Base-by-base conservation (phyloP, 1,140 invertebrate genomes). In the Drosophila sechellia region DNA sequence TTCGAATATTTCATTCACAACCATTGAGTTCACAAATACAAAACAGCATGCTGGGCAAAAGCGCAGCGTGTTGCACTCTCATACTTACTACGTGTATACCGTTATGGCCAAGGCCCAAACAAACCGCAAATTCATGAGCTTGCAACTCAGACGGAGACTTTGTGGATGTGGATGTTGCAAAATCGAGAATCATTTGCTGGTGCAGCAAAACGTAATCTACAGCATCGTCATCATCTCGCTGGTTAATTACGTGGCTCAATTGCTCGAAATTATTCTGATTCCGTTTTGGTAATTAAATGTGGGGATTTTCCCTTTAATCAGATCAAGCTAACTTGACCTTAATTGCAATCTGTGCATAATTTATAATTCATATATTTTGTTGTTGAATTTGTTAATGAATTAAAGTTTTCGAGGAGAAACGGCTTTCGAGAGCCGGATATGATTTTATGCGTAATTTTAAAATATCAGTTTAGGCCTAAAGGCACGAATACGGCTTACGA, bases 211-310 rank as follows among this genome's bases (percentile, higher is more conserved):
- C 49, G 27, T 3, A 52, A 68, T 42, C 64, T 57, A 25, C 68
- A 71, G 50, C 68, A 69, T 70, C 68, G 68, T 55, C 64, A 43
- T 69, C 58, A 64, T 52, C 37, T 45, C 59, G 43, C 27, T 37
- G 27, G 48, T 76, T 78, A 83, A 83, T 83, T 78, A 78, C 71
- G 64, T 76, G 70, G 56, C 75, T 83, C 64, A 79, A 84, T 84
- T 83, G 80, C 81, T 64, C 46, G 49, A 76, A 79, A 79, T 83
- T 76, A 84, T 84, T 79, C 58, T 71, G 70, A 84, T 84, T 84
- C 80, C 80, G 80, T 65, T 68, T 83, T 68, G 71, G 71, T 72
- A 79, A 84, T 84, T 34, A 84, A 71, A 79, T 76, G 59, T 39
- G 37, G 27, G 37, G 37, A 34, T 58, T 58, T 35, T 42, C 72